Conservation (phyloP, 2,888 invertebrate species). For the Scelioninae gen. 1 region DNA sequence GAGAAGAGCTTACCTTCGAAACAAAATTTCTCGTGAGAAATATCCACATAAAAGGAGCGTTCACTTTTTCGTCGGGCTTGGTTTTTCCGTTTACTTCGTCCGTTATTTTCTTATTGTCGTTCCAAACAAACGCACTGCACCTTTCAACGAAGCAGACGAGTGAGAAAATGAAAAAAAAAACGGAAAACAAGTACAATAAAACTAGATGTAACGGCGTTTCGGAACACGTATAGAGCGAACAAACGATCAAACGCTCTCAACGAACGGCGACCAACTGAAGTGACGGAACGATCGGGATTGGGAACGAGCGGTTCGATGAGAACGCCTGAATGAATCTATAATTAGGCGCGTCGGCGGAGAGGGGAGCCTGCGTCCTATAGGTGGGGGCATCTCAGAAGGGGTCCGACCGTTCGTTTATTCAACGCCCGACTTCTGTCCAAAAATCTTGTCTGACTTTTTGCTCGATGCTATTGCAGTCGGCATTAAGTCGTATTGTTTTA, state of each 20-base stretch:
- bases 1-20: constrained; percentile 62
- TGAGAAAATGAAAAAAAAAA: no score
- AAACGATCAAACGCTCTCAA: constrained; percentile 1
- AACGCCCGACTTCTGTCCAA: no score
- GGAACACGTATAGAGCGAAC: no score
- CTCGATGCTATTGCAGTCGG: no score
- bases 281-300: constrained; percentile 35
- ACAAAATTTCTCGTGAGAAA: constrained; percentile 57
- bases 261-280: constrained; percentile 44
- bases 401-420: no score
- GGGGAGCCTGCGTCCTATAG: no score
- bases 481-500: no score
- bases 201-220: neutral
- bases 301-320: constrained; percentile 48
- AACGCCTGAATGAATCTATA: constrained; percentile 70
- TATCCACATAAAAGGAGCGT: constrained; percentile 57
- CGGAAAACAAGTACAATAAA: neutral
- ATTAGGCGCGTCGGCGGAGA: constrained; percentile 48
- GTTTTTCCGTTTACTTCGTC: constrained; percentile 5
- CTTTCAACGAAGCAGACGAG: constrained; percentile 4
- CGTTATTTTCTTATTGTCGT: no score
- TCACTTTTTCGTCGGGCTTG: constrained; percentile 39
- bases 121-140: constrained; percentile 32
- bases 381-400: no score
- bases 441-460: no score